Conservation (phyloP, 2,113 vertebrate genomes). For the Emydocephalus ijimae region DNA sequence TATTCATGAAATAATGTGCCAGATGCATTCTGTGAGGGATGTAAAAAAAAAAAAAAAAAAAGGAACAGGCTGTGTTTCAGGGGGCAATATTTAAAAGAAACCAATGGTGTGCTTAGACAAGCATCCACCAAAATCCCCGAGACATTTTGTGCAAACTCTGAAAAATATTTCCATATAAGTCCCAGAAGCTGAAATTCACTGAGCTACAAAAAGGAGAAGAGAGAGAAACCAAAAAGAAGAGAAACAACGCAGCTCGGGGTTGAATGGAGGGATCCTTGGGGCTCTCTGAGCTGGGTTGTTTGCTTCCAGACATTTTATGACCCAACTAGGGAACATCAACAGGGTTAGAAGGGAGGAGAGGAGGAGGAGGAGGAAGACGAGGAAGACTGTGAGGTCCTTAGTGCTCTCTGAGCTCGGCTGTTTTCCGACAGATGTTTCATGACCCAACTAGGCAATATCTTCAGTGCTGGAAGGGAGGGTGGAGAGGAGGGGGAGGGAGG, state of each 20-base stretch:
- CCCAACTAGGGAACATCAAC: no score
- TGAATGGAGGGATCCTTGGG: no score
- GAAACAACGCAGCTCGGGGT: background rate
- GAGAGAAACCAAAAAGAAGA: background rate
- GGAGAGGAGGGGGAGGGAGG: no score
- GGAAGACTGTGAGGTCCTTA: no score
- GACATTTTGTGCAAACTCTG: background rate
- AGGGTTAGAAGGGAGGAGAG: no score
- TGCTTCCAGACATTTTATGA: no score
- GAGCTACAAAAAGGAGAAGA: background rate
- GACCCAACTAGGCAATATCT: no score
- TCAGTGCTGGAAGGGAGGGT: no score
- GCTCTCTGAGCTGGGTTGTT: background rate
- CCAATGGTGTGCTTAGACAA: background rate
- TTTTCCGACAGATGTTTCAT: no score
- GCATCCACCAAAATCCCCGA: background rate
- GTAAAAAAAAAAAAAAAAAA: no score
- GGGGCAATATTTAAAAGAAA: background rate
- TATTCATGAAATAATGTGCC: background rate
- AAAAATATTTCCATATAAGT: background rate
- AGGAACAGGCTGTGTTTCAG: background rate
- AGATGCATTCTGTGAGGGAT: background rate
- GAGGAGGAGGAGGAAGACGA: no score
- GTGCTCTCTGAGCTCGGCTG: no score
- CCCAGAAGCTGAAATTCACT: background rate